phyloP scores from a whole-genome alignment of 1,140 invertebrate species.

The Hetaerina americana region DNA sequence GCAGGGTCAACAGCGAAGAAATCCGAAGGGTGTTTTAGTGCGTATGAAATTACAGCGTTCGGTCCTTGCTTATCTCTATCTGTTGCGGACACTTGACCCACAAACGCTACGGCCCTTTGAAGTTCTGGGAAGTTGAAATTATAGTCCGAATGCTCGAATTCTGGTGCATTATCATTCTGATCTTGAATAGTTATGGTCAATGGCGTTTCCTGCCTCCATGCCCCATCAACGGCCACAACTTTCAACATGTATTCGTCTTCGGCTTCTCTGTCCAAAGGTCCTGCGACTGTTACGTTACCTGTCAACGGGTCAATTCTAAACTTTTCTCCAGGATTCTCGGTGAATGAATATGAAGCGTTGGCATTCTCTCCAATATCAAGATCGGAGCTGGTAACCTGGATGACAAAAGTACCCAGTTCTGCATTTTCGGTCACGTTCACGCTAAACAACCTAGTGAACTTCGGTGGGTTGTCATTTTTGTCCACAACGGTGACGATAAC shows the following conservation, averaged over 20 bases:
- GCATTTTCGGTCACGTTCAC: conserved; percentile 93
- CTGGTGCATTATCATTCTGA: conserved; percentile 87
- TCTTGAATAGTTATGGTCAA: conserved; percentile 88
- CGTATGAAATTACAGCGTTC: conserved; percentile 87
- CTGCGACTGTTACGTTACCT: conserved; percentile 84
- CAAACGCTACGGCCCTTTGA: conserved; percentile 60
- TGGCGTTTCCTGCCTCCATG: conserved; percentile 77
- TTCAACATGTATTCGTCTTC: conserved; percentile 84
- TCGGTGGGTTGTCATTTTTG: conserved; percentile 90
- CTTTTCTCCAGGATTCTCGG: conserved; percentile 74
- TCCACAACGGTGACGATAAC: conserved; percentile 74
- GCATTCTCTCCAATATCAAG: conserved; percentile 75
- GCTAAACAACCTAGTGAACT: conserved; percentile 83
- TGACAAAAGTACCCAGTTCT: conserved; percentile 81
- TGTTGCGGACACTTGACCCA: conserved; percentile 75
- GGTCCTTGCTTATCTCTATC: conserved; percentile 87
- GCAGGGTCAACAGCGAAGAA: conserved; percentile 81
- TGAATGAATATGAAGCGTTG: conserved; percentile 77
- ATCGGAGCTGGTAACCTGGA: conserved; percentile 82
- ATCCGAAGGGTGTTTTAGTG: conserved; percentile 76
- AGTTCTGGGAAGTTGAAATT: conserved; percentile 82
- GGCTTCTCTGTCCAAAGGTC: conserved; percentile 69
- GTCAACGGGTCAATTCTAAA: conserved; percentile 77
- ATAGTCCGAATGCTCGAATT: conserved; percentile 77
- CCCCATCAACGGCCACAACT: conserved; percentile 73